Conservation (phyloP, 1,140 invertebrate genomes). For the Drosophila punjabiensis region DNA sequence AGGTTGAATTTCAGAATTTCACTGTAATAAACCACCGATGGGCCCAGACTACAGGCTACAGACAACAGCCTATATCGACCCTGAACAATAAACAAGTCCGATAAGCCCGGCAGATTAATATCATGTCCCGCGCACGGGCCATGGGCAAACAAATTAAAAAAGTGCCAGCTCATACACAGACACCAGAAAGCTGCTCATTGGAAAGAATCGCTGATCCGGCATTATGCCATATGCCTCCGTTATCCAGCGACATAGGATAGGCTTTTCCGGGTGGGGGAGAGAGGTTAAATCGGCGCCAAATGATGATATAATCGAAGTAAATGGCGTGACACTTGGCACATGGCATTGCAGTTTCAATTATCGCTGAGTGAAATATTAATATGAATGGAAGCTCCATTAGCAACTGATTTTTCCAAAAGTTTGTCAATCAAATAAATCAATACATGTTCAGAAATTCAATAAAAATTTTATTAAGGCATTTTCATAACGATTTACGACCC, state of each 20-base stretch:
- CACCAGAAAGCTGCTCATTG: slow-evolving; percentile 39
- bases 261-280: background rate
- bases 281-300: slow-evolving; percentile 17
- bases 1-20: slow-evolving; percentile 44
- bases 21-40: slow-evolving; percentile 59
- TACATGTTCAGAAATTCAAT: slow-evolving; percentile 5
- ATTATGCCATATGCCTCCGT: slow-evolving; percentile 32
- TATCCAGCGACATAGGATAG: slow-evolving; percentile 1
- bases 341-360: slow-evolving; percentile 26
- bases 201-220: slow-evolving; percentile 49
- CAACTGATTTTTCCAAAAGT: slow-evolving; percentile 9
- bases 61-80: slow-evolving; percentile 13
- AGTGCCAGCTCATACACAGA: slow-evolving; percentile 36
- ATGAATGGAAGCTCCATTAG: background rate
- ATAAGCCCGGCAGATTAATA: slow-evolving; percentile 65
- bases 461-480: slow-evolving; percentile 13
- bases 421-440: slow-evolving; percentile 15
- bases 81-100: slow-evolving; percentile 59
- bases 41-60: slow-evolving; percentile 16
- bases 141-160: slow-evolving; percentile 63
- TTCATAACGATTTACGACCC: slow-evolving; percentile 2
- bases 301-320: slow-evolving; percentile 39
- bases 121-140: slow-evolving; percentile 33
- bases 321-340: slow-evolving; percentile 34
- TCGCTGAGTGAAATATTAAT: slow-evolving; percentile 25